Evolutionary conservation across 2,888 invertebrate genomes (phyloP), one percentile per base, ranked within the genome.

Genomic region (Pachymerium ferrugineum): DNA sequence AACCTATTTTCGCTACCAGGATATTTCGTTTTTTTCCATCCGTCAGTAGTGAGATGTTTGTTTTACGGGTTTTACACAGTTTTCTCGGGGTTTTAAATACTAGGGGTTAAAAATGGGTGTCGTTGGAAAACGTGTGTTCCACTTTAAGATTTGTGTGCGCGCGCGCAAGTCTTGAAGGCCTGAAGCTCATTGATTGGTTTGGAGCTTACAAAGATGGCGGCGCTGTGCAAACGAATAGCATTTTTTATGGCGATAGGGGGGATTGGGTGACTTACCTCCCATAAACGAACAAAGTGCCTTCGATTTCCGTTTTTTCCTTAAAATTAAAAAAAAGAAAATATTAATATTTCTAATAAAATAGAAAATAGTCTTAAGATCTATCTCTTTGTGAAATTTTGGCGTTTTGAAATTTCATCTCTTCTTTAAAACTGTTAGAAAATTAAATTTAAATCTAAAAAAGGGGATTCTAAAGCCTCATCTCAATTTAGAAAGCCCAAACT

Each of bases 211-310:
- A n/a, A n/a, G n/a, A n/a, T n/a, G n/a, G n/a, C n/a, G n/a, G n/a
- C n/a, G n/a, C n/a, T n/a, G 8, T 12, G 67, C 22, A 62, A 62
- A 16, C 67, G n/a, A 62, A 16, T 16, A n/a, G 22, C 8, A 62
- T 16, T 62, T 10, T 12, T 8, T 10, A 62, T 12, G 22, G n/a
- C 12, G 8, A 62, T 92, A 91, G 77, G 90, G 94, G 78, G n/a
- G n/a, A n/a, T n/a, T n/a, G n/a, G n/a, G n/a, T n/a, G n/a, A n/a
- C n/a, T n/a, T 79, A 82, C 83, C 96, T 88, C 82, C 90, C 91
- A 84, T 95, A 96, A 81, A 95, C 90, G 86, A 95, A 95, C 82
- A 95, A 88, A 79, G 94, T 94, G 81, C 95, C 95, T 86, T 94
- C 94, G 78, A 94, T 91, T 81, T 93, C 93, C 74, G 94, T 94